These are phyloP conservation scores for Leucophenga montana DNA, from an alignment of 2,888 invertebrate genomes.

Conservation along the genomic window DNA sequence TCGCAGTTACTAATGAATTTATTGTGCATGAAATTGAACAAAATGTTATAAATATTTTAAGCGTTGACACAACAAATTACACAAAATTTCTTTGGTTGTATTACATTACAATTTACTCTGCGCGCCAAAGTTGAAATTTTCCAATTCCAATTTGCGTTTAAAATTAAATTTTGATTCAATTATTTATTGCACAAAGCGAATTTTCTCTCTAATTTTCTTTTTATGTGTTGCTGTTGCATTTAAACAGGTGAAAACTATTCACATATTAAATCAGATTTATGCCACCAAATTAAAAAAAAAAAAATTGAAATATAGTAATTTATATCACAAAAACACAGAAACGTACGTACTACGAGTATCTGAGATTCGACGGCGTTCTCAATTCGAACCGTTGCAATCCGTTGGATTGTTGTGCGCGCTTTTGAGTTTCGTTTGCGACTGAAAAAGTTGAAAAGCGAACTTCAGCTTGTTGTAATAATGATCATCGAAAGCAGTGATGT, in stretches of 20 bases:
- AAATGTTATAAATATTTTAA: not conserved
- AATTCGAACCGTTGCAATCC: not conserved
- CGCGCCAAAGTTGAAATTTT: too few relatives aligned
- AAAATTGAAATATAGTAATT: not conserved
- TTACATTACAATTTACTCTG: too few relatives aligned
- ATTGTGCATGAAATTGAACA: constrained; percentile 49
- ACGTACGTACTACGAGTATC: not conserved
- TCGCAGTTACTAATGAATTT: constrained; percentile 40
- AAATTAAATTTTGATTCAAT: too few relatives aligned
- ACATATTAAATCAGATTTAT: constrained; percentile 1
- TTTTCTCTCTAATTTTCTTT: too few relatives aligned
- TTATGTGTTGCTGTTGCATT: too few relatives aligned
- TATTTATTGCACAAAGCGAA: too few relatives aligned
- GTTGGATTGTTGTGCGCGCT: constrained; percentile 48
- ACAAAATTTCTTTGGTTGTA: not conserved
- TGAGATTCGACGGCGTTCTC: not conserved
- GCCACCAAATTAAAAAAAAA: constrained; percentile 1
- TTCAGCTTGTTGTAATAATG: not conserved
- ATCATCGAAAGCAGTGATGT: constrained; percentile 11
- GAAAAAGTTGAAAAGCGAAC: constrained; percentile 30
- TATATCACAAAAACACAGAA: too few relatives aligned
- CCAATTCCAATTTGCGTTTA: too few relatives aligned
- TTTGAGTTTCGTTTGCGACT: constrained; percentile 45
- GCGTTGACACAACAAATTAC: constrained; percentile 25
- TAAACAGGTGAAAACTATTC: not conserved